Conservation (phyloP, 1,140 invertebrate genomes). For the Bombus picipes region DNA sequence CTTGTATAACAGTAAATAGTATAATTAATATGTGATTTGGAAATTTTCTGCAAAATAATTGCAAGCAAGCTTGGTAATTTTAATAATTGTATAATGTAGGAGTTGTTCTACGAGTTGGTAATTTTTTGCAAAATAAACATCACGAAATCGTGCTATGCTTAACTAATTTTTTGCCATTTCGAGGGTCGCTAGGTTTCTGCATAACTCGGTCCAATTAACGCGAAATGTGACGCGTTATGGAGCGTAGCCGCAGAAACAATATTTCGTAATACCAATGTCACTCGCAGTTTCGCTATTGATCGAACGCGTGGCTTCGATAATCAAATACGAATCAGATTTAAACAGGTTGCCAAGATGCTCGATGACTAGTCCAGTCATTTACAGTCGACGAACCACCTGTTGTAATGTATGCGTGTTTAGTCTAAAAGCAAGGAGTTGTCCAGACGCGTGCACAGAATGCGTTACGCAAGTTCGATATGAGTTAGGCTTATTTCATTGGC, state of each 20-base stretch:
- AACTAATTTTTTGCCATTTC: too few relatives aligned
- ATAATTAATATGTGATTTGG: too few relatives aligned
- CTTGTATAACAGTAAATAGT: too few relatives aligned
- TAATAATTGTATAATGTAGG: too few relatives aligned
- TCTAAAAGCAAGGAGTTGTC: conserved; percentile 20
- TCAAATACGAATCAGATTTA: neutral
- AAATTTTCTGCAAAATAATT: too few relatives aligned
- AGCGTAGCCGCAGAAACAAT: neutral
- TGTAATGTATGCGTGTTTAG: conserved; percentile 7
- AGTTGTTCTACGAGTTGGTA: too few relatives aligned
- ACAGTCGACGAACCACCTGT: conserved; percentile 11
- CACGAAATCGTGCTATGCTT: too few relatives aligned
- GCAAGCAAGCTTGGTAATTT: too few relatives aligned
- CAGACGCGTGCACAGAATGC: conserved; percentile 9
- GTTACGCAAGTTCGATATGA: conserved; percentile 11
- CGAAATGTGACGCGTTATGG: neutral
- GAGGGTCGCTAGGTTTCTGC: neutral
- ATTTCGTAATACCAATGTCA: neutral
- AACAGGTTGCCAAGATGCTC: neutral
- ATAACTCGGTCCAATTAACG: neutral
- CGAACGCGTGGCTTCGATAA: neutral
- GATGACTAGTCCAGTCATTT: neutral
- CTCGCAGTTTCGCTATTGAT: neutral
- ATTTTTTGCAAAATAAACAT: too few relatives aligned
- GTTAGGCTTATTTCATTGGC: neutral